These are phyloP conservation scores for Montipora foliosa DNA, from an alignment of 64 coral and sea anemone genomes.

Conservation along the genomic window DNA sequence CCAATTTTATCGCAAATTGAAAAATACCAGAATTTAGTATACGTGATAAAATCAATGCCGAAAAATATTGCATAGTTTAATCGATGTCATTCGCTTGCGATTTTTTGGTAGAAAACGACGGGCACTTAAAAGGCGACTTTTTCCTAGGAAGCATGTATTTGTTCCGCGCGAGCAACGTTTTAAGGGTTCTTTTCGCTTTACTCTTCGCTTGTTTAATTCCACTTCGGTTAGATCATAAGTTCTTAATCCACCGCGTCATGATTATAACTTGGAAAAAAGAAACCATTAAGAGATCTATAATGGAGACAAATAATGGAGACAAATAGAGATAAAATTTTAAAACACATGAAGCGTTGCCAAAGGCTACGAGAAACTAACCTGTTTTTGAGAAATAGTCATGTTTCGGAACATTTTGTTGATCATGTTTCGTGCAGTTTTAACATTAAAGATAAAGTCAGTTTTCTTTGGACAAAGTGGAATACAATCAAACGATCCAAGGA, in stretches of 20 bases:
- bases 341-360: neutral
- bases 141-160: neutral
- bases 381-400: slow-evolving; percentile 19
- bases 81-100: no score
- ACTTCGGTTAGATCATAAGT: slow-evolving; percentile 16
- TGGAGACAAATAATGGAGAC: neutral
- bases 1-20: no score
- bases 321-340: neutral
- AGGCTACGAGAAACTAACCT: neutral
- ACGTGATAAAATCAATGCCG: no score
- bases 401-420: slow-evolving; percentile 6
- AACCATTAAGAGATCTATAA: neutral
- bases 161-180: neutral
- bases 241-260: neutral
- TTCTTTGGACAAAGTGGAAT: neutral
- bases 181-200: neutral
- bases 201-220: neutral
- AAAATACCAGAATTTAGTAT: no score
- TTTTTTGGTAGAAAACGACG: neutral
- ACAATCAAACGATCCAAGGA: neutral
- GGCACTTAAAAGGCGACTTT: neutral
- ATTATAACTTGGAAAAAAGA: neutral
- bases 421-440: neutral
- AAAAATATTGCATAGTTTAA: no score
- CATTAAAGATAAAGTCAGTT: neutral